These are phyloP conservation scores for Octonoba sinensis DNA, from an alignment of 2,888 invertebrate species.

Conservation along the genomic window DNA sequence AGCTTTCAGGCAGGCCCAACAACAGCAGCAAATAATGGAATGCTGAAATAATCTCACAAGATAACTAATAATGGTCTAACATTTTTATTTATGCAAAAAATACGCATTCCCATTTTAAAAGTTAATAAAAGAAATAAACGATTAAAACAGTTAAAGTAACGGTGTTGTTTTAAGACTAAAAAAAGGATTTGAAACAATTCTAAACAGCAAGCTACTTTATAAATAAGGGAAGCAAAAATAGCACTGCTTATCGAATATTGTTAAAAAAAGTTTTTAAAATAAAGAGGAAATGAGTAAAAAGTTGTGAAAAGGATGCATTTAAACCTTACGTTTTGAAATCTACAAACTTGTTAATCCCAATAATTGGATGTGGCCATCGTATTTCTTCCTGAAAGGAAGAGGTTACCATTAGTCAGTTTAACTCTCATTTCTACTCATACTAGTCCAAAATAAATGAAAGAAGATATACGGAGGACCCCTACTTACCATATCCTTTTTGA, in stretches of 20 bases:
- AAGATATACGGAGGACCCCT: constrained; percentile 59
- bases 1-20: constrained; percentile 33
- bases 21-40: constrained; percentile 35
- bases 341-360: constrained; percentile 64
- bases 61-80: constrained; percentile 31
- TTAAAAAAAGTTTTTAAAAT: constrained; percentile 28
- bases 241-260: constrained; percentile 54
- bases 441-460: constrained; percentile 64
- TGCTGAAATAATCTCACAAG: constrained; percentile 53
- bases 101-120: constrained; percentile 25
- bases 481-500: constrained; percentile 48
- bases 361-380: constrained; percentile 62
- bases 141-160: constrained; percentile 31
- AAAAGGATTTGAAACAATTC: constrained; percentile 18
- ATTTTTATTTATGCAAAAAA: constrained; percentile 24
- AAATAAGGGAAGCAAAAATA: constrained; percentile 47
- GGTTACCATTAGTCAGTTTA: constrained; percentile 62
- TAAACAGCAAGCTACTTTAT: constrained; percentile 52
- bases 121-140: neutral
- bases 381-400: constrained; percentile 65
- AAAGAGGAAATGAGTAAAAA: constrained; percentile 60
- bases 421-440: constrained; percentile 53
- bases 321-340: constrained; percentile 64
- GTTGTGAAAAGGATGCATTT: constrained; percentile 61
- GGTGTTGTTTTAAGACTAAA: constrained; percentile 15